Base-by-base conservation (phyloP, 2,797 vertebrate genomes). In the Tinamus major region DNA sequence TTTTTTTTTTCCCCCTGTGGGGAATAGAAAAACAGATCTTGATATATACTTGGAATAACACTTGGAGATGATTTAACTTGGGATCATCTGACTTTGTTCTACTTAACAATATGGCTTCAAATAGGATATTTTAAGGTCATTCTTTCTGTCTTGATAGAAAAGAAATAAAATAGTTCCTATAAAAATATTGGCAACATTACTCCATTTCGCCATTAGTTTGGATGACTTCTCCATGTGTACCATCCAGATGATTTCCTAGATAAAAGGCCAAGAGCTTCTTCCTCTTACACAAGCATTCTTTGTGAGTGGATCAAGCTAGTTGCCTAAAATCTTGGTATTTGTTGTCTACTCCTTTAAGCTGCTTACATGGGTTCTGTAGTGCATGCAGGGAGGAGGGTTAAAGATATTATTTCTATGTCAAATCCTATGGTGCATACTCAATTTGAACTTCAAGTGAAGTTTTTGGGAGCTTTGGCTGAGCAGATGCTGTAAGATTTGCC, bases 1-100 rank as follows among this genome's bases (percentile, higher is more conserved):
- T 72, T 29, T 49, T 78, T 85, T 85, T 41, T 61, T 86, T 70
- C 35, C 15, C 79, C 10, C 9, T 82, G 6, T 48, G 71, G 10
- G 6, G 27, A 94, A n/a, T 29, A 37, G 59, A 91, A 92, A 23
- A 72, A 7, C n/a, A 51, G 65, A 26, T 87, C 10, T 59, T 90
- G 49, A 65, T 27, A 33, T 53, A 2, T 59, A 79, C 61, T 72
- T 85, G 29, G 13, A 88, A 76, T 59, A 79, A 67, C 63, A 21
- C 9, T 58, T 65, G 7, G 29, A 56, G 20, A 18, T 79, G 41
- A 13, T 87, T 35, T 49, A 62, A 58, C 13, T 29, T 87, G 31
- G 20, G 24, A 37, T 76, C 8, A 26, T 74, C 35, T 76, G 10
- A 64, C 8, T 79, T 64, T 13, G 9, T 53, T 82, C 51, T 68